These are phyloP conservation scores for Catamblyrhynchus diadema DNA, from an alignment of 2,797 vertebrate species.

Conservation along the genomic window DNA sequence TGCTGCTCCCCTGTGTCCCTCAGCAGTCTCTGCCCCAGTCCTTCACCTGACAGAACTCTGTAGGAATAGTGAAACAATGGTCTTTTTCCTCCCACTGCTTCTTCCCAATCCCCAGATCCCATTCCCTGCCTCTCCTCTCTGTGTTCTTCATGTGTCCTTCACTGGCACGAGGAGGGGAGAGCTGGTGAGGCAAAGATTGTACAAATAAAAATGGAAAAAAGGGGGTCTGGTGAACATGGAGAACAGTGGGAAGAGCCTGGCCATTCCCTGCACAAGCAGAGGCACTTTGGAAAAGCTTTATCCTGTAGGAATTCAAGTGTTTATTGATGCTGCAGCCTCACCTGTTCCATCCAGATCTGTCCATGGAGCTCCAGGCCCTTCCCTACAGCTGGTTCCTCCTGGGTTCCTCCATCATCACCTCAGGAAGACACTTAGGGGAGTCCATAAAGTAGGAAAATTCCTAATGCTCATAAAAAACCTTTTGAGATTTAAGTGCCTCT, in stretches of 20 bases:
- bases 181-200: neutral
- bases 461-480: neutral
- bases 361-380: neutral
- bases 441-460: neutral
- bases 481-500: conserved; percentile 20
- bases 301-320: neutral
- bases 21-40: neutral
- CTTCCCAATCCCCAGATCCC: neutral
- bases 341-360: accelerated
- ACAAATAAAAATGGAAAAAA: neutral
- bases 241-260: neutral
- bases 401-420: neutral
- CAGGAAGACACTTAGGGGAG: neutral
- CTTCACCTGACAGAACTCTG: neutral
- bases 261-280: neutral
- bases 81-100: neutral
- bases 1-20: neutral
- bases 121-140: neutral
- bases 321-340: neutral
- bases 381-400: neutral
- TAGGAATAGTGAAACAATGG: neutral
- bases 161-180: neutral
- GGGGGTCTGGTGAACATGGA: neutral
- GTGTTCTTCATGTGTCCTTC: accelerated
- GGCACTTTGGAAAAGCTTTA: neutral